Percentiles rank a stretch among this genome's conserved stretches.
Conservation (phyloP, 2,113 vertebrate genomes). For the Atractosteus spatula region DNA sequence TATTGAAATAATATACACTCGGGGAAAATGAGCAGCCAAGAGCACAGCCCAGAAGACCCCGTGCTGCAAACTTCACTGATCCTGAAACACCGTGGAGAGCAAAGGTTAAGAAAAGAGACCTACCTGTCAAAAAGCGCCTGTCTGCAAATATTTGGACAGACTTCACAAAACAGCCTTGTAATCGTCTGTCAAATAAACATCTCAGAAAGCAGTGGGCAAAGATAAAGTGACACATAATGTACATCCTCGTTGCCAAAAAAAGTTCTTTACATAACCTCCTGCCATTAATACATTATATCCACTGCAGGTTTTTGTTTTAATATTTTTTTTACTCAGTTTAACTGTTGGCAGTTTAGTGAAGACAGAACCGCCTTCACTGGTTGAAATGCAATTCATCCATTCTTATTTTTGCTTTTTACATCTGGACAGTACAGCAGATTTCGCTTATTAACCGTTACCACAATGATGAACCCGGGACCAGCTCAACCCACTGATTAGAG, state of each 20-base stretch:
- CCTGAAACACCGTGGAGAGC: constrained; percentile 5
- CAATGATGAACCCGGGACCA: too few relatives aligned
- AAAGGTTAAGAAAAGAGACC: constrained; percentile 13
- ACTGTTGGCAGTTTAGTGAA: too few relatives aligned
- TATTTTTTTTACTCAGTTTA: too few relatives aligned
- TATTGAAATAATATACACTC: neutral
- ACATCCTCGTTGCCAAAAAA: neutral
- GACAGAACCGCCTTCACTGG: too few relatives aligned
- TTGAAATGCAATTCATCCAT: too few relatives aligned
- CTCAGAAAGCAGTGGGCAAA: constrained; percentile 20
- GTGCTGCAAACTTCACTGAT: neutral
- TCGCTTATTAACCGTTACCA: too few relatives aligned
- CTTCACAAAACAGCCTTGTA: constrained; percentile 10
- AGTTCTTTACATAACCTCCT: neutral
- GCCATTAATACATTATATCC: too few relatives aligned
- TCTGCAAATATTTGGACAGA: constrained; percentile 18
- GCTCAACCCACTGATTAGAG: too few relatives aligned
- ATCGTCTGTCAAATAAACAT: constrained; percentile 30
- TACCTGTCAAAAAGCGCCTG: constrained; percentile 13
- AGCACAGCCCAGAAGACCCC: neutral
- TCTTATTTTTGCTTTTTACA: too few relatives aligned
- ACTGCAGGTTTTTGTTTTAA: too few relatives aligned
- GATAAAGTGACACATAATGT: constrained; percentile 22
- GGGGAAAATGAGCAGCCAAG: neutral
- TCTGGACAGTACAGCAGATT: too few relatives aligned